Percentiles rank a stretch among this genome's conserved stretches.
These are phyloP conservation scores for Salminus brasiliensis DNA, from an alignment of 2,113 vertebrate species.

Conservation along the genomic window DNA sequence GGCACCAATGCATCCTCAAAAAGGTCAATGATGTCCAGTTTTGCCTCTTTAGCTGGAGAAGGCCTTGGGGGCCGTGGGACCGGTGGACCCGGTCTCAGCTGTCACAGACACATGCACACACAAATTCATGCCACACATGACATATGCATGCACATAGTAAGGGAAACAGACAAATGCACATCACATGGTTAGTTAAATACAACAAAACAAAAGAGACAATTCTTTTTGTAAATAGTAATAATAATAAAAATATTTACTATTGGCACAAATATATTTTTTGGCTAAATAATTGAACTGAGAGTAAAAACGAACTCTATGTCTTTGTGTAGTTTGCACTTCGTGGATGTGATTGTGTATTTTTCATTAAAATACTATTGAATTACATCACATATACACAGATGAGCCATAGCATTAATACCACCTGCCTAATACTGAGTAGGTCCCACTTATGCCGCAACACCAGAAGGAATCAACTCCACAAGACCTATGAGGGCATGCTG, in stretches of 20 bases:
- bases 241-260: too few relatives aligned
- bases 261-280: neutral
- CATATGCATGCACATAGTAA: conserved; percentile 23
- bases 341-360: neutral
- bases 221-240: neutral
- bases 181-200: conserved; percentile 48
- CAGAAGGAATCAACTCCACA: too few relatives aligned
- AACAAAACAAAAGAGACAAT: neutral
- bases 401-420: too few relatives aligned
- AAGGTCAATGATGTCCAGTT: conserved; percentile 81
- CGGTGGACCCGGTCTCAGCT: conserved; percentile 86
- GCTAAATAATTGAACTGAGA: too few relatives aligned
- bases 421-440: too few relatives aligned
- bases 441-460: too few relatives aligned
- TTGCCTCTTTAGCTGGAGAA: conserved; percentile 85
- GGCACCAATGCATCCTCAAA: conserved; percentile 83
- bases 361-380: too few relatives aligned
- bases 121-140: conserved; percentile 8
- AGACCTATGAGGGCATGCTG: too few relatives aligned
- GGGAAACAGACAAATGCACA: conserved; percentile 29
- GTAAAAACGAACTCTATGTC: neutral
- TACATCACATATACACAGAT: too few relatives aligned
- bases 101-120: conserved; percentile 49
- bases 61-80: conserved; percentile 87
- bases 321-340: neutral